Evolutionary conservation across 2,888 invertebrate genomes (phyloP), one percentile per base, ranked within the genome.

Genomic region (Anarsia innoxiella): DNA sequence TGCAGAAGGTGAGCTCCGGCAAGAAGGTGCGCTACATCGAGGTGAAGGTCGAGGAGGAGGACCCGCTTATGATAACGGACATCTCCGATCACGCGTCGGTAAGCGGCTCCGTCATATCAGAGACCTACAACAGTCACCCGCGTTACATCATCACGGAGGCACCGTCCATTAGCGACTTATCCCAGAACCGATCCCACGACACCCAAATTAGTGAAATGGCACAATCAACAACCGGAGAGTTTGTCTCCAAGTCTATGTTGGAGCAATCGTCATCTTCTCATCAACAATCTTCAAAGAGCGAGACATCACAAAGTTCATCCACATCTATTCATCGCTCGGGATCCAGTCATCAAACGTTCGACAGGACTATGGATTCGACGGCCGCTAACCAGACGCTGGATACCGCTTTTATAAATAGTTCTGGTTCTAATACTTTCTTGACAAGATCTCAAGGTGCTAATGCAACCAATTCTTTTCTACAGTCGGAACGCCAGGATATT

Each of bases 131-230:
- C 49, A 85, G 83, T 54, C 86, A 86, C 45, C 86, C 86, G 40
- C 83, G 84, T 64, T 86, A 86, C 50, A 83, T 85, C 50, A 85
- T 86, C 42, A 85, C 86, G 26, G 86, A 86, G 56, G 85, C 86
- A 32, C 85, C 85, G 15, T 86, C 86, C 26, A 70, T 83, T 25
- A 61, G 66, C 23, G 86, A 86, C 49, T 65, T 86, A 38, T 80
- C 85, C n/a, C 80, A 82, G 53, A 63, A 62, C 42, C 66, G 67
- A 58, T 55, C 74, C 32, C 66, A 69, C 30, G 78, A 74, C 47
- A 23, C 12, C 46, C 59, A 75, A 37, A 66, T 83, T 37, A 79
- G 72, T 48, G 86, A 86, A 40, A 84, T 86, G 84, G 67, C 80
- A 30, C 69, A 75, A 44, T 63, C 75, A 2, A 76, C 56, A 23